These are phyloP conservation scores for Hippocampus abdominalis DNA, from an alignment of 2,113 vertebrate genomes.

Conservation along the genomic window DNA sequence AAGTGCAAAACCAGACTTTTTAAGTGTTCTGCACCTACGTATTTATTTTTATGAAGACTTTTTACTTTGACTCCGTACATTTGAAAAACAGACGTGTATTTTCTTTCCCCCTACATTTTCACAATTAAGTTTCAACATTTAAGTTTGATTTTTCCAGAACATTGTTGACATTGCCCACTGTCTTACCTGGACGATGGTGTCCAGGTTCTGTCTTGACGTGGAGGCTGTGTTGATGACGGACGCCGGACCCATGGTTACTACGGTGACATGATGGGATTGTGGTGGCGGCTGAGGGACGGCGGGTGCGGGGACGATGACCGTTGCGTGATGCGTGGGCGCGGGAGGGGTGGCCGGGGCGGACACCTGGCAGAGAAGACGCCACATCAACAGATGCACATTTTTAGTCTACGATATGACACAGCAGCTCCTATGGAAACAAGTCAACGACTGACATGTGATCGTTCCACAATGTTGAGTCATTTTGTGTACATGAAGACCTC, in stretches of 20 bases:
- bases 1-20: no score
- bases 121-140: no score
- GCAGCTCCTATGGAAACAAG: neutral
- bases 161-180: no score
- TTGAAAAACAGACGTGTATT: neutral
- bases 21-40: no score
- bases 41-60: no score
- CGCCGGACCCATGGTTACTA: slow-evolving; percentile 92
- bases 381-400: neutral
- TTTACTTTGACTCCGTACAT: neutral
- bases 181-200: slow-evolving; percentile 95
- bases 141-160: neutral
- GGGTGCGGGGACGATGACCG: slow-evolving; percentile 92
- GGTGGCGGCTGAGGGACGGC: slow-evolving; percentile 62
- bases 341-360: slow-evolving; percentile 79
- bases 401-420: neutral
- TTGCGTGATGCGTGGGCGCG: slow-evolving; percentile 91
- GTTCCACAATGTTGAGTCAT: neutral
- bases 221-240: slow-evolving; percentile 94
- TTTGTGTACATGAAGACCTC: neutral
- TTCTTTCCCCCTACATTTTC: neutral
- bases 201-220: slow-evolving; percentile 95
- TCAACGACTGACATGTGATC: neutral
- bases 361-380: slow-evolving; percentile 65
- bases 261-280: slow-evolving; percentile 89